Evolutionary conservation across 30 jellyfish, hydroid and myxozoan genomes (phyloP).

Genomic region (Cassiopea andromeda): DNA sequence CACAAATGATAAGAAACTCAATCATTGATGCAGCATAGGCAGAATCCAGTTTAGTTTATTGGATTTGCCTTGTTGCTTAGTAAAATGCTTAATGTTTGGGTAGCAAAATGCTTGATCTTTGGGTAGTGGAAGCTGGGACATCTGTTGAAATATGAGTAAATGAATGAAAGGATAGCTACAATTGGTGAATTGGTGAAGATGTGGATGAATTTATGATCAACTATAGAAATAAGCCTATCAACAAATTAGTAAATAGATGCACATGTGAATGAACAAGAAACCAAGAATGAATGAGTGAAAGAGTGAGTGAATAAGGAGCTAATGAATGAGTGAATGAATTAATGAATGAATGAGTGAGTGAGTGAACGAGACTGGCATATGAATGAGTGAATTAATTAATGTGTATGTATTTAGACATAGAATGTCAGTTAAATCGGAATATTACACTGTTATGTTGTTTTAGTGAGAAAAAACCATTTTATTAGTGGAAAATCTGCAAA

Average conservation of each 20-base stretch:
- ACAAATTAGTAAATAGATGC: not conserved
- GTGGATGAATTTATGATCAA: not conserved
- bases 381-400: not conserved
- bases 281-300: not conserved
- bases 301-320: not conserved
- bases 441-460: no score
- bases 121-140: not conserved
- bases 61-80: conserved; percentile 3
- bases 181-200: not conserved
- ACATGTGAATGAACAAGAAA: not conserved
- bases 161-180: not conserved
- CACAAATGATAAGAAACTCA: not conserved
- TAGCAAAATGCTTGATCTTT: not conserved
- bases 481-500: no score
- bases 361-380: not conserved
- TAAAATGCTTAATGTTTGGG: not conserved
- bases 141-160: not conserved
- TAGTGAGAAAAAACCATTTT: no score
- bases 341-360: not conserved
- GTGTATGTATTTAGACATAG: not conserved
- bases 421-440: no score
- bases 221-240: not conserved
- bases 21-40: no score
- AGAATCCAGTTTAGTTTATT: not conserved
- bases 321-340: not conserved